phyloP scores from a whole-genome alignment of 2,888 invertebrate species.

The Heliothis peltigera region DNA sequence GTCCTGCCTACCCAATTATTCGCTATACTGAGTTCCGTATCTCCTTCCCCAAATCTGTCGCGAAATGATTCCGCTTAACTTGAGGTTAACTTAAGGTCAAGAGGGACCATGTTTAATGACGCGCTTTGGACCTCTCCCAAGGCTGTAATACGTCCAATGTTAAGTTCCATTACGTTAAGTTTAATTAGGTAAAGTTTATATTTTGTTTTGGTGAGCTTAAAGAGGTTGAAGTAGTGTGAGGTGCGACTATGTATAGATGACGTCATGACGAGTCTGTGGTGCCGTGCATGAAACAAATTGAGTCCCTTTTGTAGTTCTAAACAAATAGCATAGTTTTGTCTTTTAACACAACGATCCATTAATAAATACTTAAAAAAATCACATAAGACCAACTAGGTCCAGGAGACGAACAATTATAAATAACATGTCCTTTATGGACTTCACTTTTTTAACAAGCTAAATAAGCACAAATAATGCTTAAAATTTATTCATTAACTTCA shows the following conservation, averaged over 20 bases:
- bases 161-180: constrained; percentile 27
- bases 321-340: too few species aligned
- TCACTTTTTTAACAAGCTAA: too few species aligned
- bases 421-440: too few species aligned
- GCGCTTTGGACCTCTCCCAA: constrained; percentile 32
- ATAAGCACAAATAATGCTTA: background rate
- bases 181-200: constrained; percentile 40
- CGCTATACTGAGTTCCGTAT: constrained; percentile 18
- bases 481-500: background rate
- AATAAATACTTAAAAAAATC: background rate
- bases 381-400: too few species aligned
- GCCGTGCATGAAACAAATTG: background rate
- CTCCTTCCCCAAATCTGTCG: constrained; percentile 29
- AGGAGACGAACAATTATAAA: background rate
- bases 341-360: background rate
- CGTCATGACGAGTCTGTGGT: background rate
- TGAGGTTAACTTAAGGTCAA: constrained; percentile 38
- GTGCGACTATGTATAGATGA: background rate
- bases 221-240: background rate
- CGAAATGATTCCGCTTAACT: constrained; percentile 29
- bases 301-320: too few species aligned
- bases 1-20: constrained; percentile 7
- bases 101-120: constrained; percentile 39
- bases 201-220: constrained; percentile 23
- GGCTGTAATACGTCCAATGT: constrained; percentile 31